Evolutionary conservation across 2,797 vertebrate species (phyloP).

Genomic region (Poeciliopsis paucimaculata): DNA sequence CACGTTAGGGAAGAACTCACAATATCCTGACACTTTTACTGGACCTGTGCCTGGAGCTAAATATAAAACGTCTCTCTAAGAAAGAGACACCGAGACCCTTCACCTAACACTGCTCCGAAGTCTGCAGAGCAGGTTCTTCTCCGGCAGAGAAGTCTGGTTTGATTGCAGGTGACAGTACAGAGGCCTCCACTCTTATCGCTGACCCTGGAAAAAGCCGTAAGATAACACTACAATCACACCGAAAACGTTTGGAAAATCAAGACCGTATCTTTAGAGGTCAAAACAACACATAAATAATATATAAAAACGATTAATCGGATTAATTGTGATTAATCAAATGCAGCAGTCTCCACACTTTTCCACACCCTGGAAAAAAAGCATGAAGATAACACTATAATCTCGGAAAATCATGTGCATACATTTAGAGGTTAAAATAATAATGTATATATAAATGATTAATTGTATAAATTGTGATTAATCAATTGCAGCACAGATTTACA

Average conservation of each 20-base stretch:
- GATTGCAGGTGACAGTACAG: slow-evolving; percentile 3
- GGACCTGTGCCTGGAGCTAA: not conserved
- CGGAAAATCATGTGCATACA: not conserved
- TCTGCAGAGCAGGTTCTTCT: not conserved
- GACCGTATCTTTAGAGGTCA: too few species aligned
- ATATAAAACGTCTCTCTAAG: not conserved
- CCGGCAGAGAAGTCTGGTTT: not conserved
- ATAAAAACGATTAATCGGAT: too few species aligned
- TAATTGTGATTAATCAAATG: too few species aligned
- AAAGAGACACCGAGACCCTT: slow-evolving; percentile 1
- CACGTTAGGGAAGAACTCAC: not conserved
- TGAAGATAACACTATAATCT: too few species aligned
- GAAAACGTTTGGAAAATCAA: too few species aligned
- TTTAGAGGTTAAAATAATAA: not conserved
- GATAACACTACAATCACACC: not conserved
- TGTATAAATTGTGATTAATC: too few species aligned
- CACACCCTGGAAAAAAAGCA: too few species aligned
- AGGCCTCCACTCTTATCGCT: not conserved
- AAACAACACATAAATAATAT: too few species aligned
- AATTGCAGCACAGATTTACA: too few species aligned
- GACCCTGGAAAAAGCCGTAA: not conserved
- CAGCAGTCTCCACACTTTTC: too few species aligned
- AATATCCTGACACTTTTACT: not conserved
- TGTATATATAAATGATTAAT: too few species aligned
- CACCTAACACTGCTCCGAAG: not conserved